Evolutionary conservation across 30 jellyfish, hydroid and myxozoan genomes (phyloP).

Genomic region (Pelagia noctiluca): DNA sequence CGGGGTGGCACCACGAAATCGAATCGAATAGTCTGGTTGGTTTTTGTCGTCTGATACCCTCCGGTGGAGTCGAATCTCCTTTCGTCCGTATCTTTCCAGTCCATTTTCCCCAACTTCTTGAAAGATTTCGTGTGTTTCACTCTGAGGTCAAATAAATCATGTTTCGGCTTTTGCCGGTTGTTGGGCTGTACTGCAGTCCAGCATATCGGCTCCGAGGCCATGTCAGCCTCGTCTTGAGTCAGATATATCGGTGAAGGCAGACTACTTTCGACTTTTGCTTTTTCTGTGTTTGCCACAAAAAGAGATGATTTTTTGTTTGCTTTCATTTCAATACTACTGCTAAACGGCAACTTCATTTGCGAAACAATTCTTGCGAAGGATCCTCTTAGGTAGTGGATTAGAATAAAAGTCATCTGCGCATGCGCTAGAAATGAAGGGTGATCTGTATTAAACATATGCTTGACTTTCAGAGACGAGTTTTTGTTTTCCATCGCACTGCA

Average conservation of each 20-base stretch:
- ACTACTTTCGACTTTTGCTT: neutral
- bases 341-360: constrained; percentile 15
- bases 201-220: constrained; percentile 64
- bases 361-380: constrained; percentile 23
- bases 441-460: constrained; percentile 71
- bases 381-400: constrained; percentile 66
- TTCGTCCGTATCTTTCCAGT: constrained; percentile 85
- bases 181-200: constrained; percentile 89
- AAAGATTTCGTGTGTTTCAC: constrained; percentile 61
- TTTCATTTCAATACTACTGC: neutral
- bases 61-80: constrained; percentile 78
- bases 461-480: constrained; percentile 28
- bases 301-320: neutral
- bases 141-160: constrained; percentile 67
- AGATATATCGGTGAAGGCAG: constrained; percentile 23
- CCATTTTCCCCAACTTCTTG: constrained; percentile 58
- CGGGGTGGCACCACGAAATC: constrained; percentile 48
- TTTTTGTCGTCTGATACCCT: constrained; percentile 59
- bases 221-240: constrained; percentile 9
- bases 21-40: constrained; percentile 28
- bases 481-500: constrained; percentile 53
- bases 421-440: constrained; percentile 95
- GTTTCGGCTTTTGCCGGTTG: constrained; percentile 59
- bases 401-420: constrained; percentile 90
- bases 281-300: neutral